Percentiles rank a stretch among this genome's conserved stretches.
These are phyloP conservation scores for Clunio marinus DNA, from an alignment of 2,888 invertebrate genomes.

Conservation along the genomic window DNA sequence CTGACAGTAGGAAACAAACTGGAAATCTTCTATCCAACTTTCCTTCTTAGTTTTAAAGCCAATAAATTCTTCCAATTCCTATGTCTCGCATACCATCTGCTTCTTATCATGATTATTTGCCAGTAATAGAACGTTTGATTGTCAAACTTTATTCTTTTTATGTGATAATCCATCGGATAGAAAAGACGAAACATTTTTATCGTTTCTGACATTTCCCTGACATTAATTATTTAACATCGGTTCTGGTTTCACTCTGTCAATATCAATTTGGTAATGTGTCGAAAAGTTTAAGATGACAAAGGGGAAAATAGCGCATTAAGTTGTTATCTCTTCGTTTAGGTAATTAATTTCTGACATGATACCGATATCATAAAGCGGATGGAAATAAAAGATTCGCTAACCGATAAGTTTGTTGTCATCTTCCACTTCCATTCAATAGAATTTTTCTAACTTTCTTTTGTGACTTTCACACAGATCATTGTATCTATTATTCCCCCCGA, in stretches of 20 bases:
- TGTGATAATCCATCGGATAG: conserved; percentile 28
- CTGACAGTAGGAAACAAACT: too few species aligned
- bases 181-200: background rate
- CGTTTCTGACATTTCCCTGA: background rate
- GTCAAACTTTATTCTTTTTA: conserved; percentile 32
- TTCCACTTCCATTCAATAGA: background rate
- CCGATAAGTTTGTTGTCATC: too few species aligned
- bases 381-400: too few species aligned
- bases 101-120: conserved; percentile 18
- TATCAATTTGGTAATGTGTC: conserved; percentile 22
- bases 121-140: conserved; percentile 16
- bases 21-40: too few species aligned
- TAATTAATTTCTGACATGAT: conserved; percentile 30
- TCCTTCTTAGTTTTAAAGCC: background rate
- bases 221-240: conserved; percentile 1
- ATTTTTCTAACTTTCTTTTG: background rate
- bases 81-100: conserved; percentile 1
- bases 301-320: conserved; percentile 9
- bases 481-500: background rate
- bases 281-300: background rate
- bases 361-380: background rate
- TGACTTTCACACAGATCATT: background rate
- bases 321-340: conserved; percentile 31
- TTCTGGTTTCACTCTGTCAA: conserved; percentile 3
- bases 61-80: background rate